Evolutionary conservation across 2,113 vertebrate species (phyloP).

Genomic region (Amphiprion percula): DNA sequence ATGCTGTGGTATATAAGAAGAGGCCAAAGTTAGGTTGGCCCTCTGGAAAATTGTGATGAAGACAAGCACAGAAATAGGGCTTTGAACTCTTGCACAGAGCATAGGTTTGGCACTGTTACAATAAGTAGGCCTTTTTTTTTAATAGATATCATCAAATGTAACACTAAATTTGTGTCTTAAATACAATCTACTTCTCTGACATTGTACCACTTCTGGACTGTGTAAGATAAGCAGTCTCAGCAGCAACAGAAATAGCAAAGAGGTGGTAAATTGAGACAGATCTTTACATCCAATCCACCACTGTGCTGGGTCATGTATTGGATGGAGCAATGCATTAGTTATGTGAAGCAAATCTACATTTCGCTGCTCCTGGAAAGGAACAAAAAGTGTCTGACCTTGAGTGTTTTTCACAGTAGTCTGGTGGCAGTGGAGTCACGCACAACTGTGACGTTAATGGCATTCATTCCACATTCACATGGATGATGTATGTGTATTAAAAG

Average conservation of each 20-base stretch:
- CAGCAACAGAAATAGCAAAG: conserved; percentile 36
- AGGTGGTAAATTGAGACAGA: conserved; percentile 36
- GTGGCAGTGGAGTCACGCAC: conserved; percentile 7
- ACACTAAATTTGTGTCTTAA: conserved; percentile 4
- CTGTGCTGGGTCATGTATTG: conserved; percentile 10
- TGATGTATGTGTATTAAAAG: conserved; percentile 40
- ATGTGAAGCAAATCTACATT: conserved; percentile 59
- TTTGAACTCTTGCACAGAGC: not conserved
- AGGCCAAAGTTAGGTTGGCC: conserved; percentile 56
- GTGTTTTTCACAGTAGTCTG: conserved; percentile 37
- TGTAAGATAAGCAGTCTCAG: conserved; percentile 15
- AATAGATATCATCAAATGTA: not conserved
- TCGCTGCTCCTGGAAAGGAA: conserved; percentile 26
- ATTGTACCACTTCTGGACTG: conserved; percentile 9
- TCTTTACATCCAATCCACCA: conserved; percentile 21
- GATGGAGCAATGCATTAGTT: conserved; percentile 38
- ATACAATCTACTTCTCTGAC: conserved; percentile 18
- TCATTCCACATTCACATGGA: conserved; percentile 5
- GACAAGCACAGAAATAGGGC: conserved; percentile 19
- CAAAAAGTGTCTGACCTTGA: conserved; percentile 60
- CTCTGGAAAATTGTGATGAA: conserved; percentile 51
- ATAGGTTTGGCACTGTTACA: not conserved
- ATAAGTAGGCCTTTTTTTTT: not conserved
- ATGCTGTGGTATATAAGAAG: conserved; percentile 52
- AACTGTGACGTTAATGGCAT: conserved; percentile 35